These are phyloP conservation scores for Poeciliopsis turneri DNA, from an alignment of 2,797 vertebrate species.

Conservation along the genomic window DNA sequence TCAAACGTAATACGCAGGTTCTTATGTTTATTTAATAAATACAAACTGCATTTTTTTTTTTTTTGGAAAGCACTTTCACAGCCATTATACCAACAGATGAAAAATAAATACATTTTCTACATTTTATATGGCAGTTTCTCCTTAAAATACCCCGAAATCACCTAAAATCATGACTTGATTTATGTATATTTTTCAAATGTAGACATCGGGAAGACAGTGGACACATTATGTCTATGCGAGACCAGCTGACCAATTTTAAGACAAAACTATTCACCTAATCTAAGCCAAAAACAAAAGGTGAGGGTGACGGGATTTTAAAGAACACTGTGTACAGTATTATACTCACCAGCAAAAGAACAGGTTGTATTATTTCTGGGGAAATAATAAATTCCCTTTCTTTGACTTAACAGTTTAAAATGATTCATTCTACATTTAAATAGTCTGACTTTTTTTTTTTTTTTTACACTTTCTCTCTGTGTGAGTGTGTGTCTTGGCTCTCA, in stretches of 20 bases:
- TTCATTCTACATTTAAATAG: not conserved
- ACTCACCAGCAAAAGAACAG: not conserved
- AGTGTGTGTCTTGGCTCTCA: not conserved
- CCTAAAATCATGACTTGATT: not conserved
- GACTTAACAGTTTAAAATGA: not conserved
- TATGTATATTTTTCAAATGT: not conserved
- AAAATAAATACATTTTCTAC: not conserved
- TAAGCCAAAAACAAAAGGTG: not conserved
- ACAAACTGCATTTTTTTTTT: not conserved
- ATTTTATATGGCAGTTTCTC: not conserved
- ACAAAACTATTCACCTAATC: not conserved
- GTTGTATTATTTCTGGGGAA: not conserved
- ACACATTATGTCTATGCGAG: not conserved
- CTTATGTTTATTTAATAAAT: not conserved
- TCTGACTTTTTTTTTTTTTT: too few species aligned
- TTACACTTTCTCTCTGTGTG: too few species aligned
- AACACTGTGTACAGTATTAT: not conserved
- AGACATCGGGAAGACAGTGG: not conserved
- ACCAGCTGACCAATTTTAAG: not conserved
- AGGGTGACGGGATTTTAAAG: not conserved
- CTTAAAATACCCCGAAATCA: not conserved
- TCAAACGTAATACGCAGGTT: conserved; percentile 35
- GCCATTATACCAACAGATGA: not conserved
- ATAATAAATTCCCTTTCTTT: not conserved
- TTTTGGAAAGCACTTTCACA: not conserved